Conservation (phyloP, 1,140 invertebrate genomes). For the Oncopeltus fasciatus region DNA sequence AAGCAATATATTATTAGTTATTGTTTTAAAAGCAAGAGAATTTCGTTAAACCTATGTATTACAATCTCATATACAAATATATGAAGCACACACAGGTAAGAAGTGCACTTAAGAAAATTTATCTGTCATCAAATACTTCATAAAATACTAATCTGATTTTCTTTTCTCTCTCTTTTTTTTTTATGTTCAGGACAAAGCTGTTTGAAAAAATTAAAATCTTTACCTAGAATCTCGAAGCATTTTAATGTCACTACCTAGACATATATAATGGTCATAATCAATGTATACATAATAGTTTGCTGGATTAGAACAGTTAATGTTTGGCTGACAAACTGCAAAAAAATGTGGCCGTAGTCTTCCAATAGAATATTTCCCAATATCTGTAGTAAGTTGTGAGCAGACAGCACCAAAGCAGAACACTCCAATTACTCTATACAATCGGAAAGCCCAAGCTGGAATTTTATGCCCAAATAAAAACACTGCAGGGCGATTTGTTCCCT, state of each 20-base stretch:
- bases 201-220: too few species aligned
- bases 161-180: too few species aligned
- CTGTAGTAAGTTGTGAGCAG: constrained; percentile 66
- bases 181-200: too few species aligned
- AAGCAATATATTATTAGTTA: too few species aligned
- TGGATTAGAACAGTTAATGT: constrained; percentile 29
- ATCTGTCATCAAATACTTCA: too few species aligned
- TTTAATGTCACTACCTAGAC: constrained; percentile 38
- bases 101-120: too few species aligned
- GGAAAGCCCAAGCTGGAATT: constrained; percentile 52
- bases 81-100: too few species aligned
- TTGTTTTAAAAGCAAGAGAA: too few species aligned
- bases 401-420: constrained; percentile 75
- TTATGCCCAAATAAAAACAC: constrained; percentile 21
- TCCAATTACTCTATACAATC: constrained; percentile 54
- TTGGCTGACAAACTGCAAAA: constrained; percentile 53
- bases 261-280: constrained; percentile 38
- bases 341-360: constrained; percentile 87
- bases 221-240: constrained; percentile 53
- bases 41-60: too few species aligned
- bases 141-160: too few species aligned
- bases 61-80: too few species aligned
- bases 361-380: constrained; percentile 82
- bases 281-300: constrained; percentile 37
- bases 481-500: not conserved